Evolutionary conservation across 2,888 invertebrate genomes (phyloP), one percentile per base, ranked within the genome.

Genomic region (Cinara cedri): DNA sequence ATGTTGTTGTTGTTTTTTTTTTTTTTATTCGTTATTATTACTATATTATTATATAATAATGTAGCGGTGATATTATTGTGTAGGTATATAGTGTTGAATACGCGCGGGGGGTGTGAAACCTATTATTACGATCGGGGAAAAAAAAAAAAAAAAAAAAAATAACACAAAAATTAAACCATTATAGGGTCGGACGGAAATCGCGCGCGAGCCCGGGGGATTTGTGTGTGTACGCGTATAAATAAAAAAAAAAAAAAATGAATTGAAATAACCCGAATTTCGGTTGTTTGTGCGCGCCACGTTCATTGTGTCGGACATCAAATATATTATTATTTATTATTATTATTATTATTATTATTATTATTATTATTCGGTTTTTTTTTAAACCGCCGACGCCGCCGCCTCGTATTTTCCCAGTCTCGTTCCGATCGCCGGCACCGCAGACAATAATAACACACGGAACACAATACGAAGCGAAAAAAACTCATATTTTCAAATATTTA

Each of bases 151-250:
- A 34, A 34, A 34, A 34, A n/a, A n/a, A n/a, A n/a, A n/a, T n/a
- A n/a, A n/a, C n/a, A n/a, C n/a, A n/a, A n/a, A 34, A 34, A 78
- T 68, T 78, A 68, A 78, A 78, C 49, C 68, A 78, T 70, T 78
- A 60, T 16, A 60, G 78, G 60, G 76, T 78, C n/a, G 60, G 49
- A 24, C 57, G 34, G 55, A 13, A 21, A 62, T 51, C 34, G 16
- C 42, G 16, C 42, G 74, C 16, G 51, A 13, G 14, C 74, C 74
- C 24, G 74, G 13, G 54, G 74, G 63, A 54, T 74, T 44, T 6
- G 11, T 51, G 11, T n/a, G n/a, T n/a, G n/a, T n/a, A n/a, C n/a
- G n/a, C n/a, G n/a, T n/a, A 49, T 4, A 1, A n/a, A 26, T 9
- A 60, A 60, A 10, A 60, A 24, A 26, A 60, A 26, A 26, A 14